These are phyloP conservation scores for Martes martes DNA, from an alignment of 2,113 vertebrate species.

Conservation along the genomic window DNA sequence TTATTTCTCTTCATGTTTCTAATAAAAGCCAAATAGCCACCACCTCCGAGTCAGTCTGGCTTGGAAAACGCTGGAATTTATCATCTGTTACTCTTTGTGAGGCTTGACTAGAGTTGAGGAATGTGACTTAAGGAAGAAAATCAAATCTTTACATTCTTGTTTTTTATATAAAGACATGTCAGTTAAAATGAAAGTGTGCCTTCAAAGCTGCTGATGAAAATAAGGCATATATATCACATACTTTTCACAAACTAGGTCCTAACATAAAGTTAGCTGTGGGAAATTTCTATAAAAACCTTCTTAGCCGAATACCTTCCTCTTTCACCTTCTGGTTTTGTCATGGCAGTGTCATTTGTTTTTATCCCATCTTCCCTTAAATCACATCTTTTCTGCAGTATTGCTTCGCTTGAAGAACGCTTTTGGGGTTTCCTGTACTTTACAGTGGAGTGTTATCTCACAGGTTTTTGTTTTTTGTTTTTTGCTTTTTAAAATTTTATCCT, in stretches of 20 bases:
- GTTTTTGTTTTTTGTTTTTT: not conserved
- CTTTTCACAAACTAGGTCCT: not conserved
- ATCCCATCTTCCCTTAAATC: not conserved
- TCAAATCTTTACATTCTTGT: not conserved
- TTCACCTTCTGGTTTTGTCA: not conserved
- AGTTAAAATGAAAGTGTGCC: not conserved
- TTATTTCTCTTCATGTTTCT: constrained; percentile 54
- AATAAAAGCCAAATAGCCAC: constrained; percentile 53
- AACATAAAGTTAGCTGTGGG: not conserved
- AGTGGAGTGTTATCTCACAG: not conserved
- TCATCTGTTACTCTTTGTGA: not conserved
- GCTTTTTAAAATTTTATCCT: not conserved
- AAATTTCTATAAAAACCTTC: not conserved
- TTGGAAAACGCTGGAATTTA: constrained; percentile 35
- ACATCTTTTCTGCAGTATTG: not conserved
- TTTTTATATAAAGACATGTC: not conserved
- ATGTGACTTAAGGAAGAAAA: constrained; percentile 19
- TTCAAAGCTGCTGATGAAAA: not conserved
- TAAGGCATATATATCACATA: not conserved
- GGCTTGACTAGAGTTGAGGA: constrained; percentile 12
- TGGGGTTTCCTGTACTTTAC: not conserved
- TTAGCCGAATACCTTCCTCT: not conserved
- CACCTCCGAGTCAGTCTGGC: not conserved
- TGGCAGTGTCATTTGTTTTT: not conserved
- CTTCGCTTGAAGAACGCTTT: not conserved